These are phyloP conservation scores for Glaucopsyche alexis DNA, from an alignment of 2,888 invertebrate species.

Conservation along the genomic window DNA sequence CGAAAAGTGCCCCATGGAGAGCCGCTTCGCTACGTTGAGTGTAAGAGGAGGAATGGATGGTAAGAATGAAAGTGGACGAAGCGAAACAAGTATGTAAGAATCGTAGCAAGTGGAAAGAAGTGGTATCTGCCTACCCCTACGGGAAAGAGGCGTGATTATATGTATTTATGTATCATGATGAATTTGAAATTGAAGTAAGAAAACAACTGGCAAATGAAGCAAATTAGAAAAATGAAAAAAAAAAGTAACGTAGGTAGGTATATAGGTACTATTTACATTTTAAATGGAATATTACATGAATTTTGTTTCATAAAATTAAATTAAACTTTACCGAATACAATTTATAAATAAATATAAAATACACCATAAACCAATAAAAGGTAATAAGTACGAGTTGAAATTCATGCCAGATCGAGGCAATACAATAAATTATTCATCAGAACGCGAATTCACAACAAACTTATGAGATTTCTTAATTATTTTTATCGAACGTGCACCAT, in stretches of 20 bases:
- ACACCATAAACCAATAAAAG: slow-evolving; percentile 22
- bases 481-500: slow-evolving; percentile 1
- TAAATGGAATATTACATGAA: not conserved
- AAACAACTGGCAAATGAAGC: too few species aligned
- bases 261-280: not conserved
- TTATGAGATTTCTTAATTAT: slow-evolving; percentile 6
- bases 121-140: too few species aligned
- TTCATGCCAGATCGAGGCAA: not conserved
- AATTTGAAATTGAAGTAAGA: too few species aligned
- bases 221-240: too few species aligned
- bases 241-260: not conserved
- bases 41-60: too few species aligned
- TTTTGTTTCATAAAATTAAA: not conserved
- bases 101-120: too few species aligned
- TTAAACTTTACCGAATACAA: not conserved
- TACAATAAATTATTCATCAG: slow-evolving; percentile 20
- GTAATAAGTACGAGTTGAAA: slow-evolving; percentile 1
- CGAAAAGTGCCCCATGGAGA: too few species aligned
- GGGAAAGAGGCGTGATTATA: too few species aligned
- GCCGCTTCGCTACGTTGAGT: too few species aligned
- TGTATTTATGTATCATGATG: too few species aligned
- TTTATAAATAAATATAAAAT: slow-evolving; percentile 14
- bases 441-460: not conserved
- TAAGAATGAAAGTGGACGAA: too few species aligned
- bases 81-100: too few species aligned